Conservation (phyloP, 2,888 invertebrate species). For the Callosobruchus maculatus region DNA sequence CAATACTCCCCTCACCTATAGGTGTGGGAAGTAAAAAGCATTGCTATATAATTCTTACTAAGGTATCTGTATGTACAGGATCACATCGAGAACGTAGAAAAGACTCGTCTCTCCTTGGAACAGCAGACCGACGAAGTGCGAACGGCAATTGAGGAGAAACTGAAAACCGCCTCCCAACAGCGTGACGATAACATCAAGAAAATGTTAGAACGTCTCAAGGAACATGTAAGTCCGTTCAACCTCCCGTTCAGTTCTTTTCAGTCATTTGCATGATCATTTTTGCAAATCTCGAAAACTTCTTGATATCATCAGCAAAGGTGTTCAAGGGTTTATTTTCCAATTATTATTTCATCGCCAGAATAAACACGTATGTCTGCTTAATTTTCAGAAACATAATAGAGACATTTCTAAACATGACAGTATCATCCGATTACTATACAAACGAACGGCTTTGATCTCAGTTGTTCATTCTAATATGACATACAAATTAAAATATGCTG, state of each 20-base stretch:
- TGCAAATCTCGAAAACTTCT: not conserved
- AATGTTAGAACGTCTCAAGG: conserved; percentile 85
- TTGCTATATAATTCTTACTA: not conserved
- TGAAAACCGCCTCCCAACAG: conserved; percentile 82
- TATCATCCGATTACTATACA: too few relatives aligned
- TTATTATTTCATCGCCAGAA: too few relatives aligned
- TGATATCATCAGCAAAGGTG: not conserved
- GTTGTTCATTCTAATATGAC: too few relatives aligned
- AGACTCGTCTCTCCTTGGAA: conserved; percentile 73
- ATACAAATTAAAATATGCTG: too few relatives aligned
- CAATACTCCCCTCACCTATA: too few relatives aligned
- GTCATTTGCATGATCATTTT: not conserved
- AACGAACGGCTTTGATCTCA: too few relatives aligned
- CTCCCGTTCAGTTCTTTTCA: not conserved
- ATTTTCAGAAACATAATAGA: too few relatives aligned
- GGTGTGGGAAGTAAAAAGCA: too few relatives aligned
- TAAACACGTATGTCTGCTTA: too few relatives aligned
- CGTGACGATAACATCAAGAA: conserved; percentile 89
- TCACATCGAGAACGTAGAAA: conserved; percentile 63
- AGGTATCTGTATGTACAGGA: conserved; percentile 40
- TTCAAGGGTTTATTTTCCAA: not conserved
- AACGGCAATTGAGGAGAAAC: conserved; percentile 81
- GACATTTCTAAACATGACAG: too few relatives aligned
- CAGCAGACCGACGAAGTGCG: conserved; percentile 83
- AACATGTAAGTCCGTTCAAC: conserved; percentile 68